These are phyloP conservation scores for Epicauta chinensis DNA, from an alignment of 1,140 invertebrate genomes.

Conservation along the genomic window DNA sequence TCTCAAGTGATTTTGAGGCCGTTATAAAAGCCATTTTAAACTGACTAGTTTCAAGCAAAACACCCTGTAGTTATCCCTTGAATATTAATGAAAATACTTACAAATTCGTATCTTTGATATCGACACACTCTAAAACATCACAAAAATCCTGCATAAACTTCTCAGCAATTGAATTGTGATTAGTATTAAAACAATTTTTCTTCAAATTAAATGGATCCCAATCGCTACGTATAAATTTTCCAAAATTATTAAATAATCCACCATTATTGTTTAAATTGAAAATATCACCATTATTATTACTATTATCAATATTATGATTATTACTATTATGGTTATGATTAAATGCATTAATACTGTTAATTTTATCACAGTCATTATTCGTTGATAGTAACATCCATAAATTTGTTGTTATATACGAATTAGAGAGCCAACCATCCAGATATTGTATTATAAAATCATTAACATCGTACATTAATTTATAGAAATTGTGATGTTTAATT, in stretches of 20 bases:
- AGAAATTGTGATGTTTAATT: slow-evolving; percentile 46
- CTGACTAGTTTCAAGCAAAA: too few relatives aligned
- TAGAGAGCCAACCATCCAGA: slow-evolving; percentile 62
- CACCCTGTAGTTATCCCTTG: too few relatives aligned
- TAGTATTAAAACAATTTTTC: slow-evolving; percentile 7
- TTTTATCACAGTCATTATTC: slow-evolving; percentile 36
- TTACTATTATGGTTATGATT: not conserved
- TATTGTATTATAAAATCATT: slow-evolving; percentile 45
- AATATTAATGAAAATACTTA: slow-evolving; percentile 49
- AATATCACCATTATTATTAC: not conserved
- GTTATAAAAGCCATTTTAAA: too few relatives aligned
- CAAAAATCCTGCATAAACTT: slow-evolving; percentile 55
- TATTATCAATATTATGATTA: not conserved
- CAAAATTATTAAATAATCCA: slow-evolving; percentile 4
- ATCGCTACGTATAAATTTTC: slow-evolving; percentile 19
- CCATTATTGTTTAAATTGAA: not conserved
- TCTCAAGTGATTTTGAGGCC: too few relatives aligned
- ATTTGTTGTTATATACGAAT: slow-evolving; percentile 56
- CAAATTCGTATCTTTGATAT: slow-evolving; percentile 78
- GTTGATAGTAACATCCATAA: slow-evolving; percentile 63
- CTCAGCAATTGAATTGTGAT: slow-evolving; percentile 36
- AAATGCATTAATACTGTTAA: slow-evolving; percentile 30
- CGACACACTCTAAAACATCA: slow-evolving; percentile 52
- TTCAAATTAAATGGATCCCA: slow-evolving; percentile 13
- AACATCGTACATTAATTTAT: slow-evolving; percentile 54